Conservation (phyloP, 2,888 invertebrate genomes). For the Uloborus plumipes region DNA sequence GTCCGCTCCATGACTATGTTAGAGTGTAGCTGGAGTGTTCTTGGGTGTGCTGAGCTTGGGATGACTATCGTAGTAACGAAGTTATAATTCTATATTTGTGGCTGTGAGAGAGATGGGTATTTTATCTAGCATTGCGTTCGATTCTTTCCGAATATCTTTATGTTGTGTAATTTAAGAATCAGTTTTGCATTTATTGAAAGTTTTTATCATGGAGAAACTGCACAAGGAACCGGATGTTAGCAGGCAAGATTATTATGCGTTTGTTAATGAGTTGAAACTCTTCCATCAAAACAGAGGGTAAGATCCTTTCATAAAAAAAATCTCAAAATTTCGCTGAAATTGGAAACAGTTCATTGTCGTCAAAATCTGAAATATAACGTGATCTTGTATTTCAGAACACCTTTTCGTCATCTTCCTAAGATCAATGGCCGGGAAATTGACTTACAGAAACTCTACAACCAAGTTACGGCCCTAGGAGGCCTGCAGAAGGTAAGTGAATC, state of each 20-base stretch:
- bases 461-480: constrained; percentile 93
- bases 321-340: not conserved
- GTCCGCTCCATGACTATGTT: constrained; percentile 47
- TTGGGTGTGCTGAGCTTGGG: constrained; percentile 7
- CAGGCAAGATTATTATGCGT: constrained; percentile 83
- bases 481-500: constrained; percentile 85
- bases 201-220: constrained; percentile 69
- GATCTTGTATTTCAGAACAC: constrained; percentile 74
- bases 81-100: constrained; percentile 9
- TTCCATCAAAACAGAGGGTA: constrained; percentile 94
- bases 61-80: constrained; percentile 10
- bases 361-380: not conserved
- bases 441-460: constrained; percentile 89
- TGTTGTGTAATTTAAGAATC: too few relatives aligned
- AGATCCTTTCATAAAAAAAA: constrained; percentile 71
- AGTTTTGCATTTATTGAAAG: too few relatives aligned
- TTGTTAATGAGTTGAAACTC: constrained; percentile 87
- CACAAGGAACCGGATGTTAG: constrained; percentile 82
- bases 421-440: constrained; percentile 93
- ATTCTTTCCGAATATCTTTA: too few relatives aligned
- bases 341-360: not conserved
- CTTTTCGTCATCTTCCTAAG: constrained; percentile 80
- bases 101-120: too few relatives aligned
- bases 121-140: too few relatives aligned
- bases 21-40: constrained; percentile 37